A percentile compares a stretch with the other conserved stretches of the same genome.
phyloP scores from a whole-genome alignment of 2,797 vertebrate genomes.

The Remorina albescens region DNA sequence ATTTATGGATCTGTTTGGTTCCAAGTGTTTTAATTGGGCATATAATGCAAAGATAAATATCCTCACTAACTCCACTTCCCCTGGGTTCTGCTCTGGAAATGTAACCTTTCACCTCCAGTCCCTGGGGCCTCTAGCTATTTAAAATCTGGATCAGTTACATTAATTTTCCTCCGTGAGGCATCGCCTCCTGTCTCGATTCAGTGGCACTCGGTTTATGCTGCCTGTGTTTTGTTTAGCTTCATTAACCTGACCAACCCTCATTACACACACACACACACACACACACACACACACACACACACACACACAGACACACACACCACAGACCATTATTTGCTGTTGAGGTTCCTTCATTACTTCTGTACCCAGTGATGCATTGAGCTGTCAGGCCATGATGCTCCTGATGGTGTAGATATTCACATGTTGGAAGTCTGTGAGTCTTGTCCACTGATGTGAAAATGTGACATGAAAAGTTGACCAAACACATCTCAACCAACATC shows the following conservation, averaged over 20 bases:
- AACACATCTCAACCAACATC: not conserved
- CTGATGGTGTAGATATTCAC: slow-evolving; percentile 5
- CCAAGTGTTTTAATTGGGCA: slow-evolving; percentile 60
- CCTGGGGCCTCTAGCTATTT: slow-evolving; percentile 34
- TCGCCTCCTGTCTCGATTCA: slow-evolving; percentile 34
- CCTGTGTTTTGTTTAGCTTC: slow-evolving; percentile 40
- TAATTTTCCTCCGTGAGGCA: slow-evolving; percentile 41
- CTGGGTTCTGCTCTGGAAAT: slow-evolving; percentile 4
- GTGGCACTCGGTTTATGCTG: slow-evolving; percentile 25
- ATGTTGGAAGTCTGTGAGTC: slow-evolving; percentile 8
- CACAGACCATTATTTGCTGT: slow-evolving; percentile 37
- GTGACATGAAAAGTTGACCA: not conserved
- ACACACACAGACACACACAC: too few relatives aligned
- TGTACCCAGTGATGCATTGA: slow-evolving; percentile 18
- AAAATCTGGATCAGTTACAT: slow-evolving; percentile 40
- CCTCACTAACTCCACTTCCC: slow-evolving; percentile 18
- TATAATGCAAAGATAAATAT: slow-evolving; percentile 69
- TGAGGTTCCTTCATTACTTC: slow-evolving; percentile 21
- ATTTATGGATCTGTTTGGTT: slow-evolving; percentile 68
- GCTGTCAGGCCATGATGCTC: slow-evolving; percentile 18
- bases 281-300: too few relatives aligned
- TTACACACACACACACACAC: too few relatives aligned
- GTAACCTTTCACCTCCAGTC: not conserved
- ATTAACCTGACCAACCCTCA: slow-evolving; percentile 50
- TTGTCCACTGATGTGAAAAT: slow-evolving; percentile 20